A percentile compares a stretch with the other conserved stretches of the same genome.
These are phyloP conservation scores for Drosophila ustulata DNA, from an alignment of 2,888 invertebrate genomes.

Conservation along the genomic window DNA sequence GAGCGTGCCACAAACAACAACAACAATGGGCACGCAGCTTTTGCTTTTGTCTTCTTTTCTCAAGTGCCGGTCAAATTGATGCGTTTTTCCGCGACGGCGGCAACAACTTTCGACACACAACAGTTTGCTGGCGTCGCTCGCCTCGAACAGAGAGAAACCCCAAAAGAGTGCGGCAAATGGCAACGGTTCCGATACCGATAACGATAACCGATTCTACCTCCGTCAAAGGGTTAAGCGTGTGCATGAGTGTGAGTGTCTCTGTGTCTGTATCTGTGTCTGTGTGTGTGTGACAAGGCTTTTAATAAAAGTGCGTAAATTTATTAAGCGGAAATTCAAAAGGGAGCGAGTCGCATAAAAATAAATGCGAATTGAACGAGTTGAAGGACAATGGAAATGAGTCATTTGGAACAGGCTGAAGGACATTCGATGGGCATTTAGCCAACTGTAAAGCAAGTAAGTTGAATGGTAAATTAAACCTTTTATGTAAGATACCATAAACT, in stretches of 20 bases:
- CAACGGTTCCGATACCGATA: constrained; percentile 9
- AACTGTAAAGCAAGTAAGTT: neutral
- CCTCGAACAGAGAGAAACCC: constrained; percentile 57
- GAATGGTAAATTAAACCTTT: constrained; percentile 27
- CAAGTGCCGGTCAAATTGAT: constrained; percentile 75
- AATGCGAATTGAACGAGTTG: constrained; percentile 7
- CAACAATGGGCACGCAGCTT: constrained; percentile 68
- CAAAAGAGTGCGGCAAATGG: constrained; percentile 29
- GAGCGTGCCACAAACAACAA: constrained; percentile 51
- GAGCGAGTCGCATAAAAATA: neutral
- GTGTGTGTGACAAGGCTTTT: constrained; percentile 3
- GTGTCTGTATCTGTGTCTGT: constrained; percentile 17
- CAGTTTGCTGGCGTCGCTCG: constrained; percentile 75
- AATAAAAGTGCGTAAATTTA: constrained; percentile 43
- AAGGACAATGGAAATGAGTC: constrained; percentile 27
- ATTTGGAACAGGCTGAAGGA: constrained; percentile 11
- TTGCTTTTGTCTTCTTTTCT: constrained; percentile 73
- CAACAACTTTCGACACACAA: constrained; percentile 60
- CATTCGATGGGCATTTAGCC: constrained; percentile 3
- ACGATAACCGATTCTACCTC: neutral
- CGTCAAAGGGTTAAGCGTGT: constrained; percentile 35
- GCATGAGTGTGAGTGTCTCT: constrained; percentile 3
- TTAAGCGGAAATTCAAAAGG: constrained; percentile 20
- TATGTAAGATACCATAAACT: neutral
- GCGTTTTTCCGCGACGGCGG: constrained; percentile 72